Percentiles rank a stretch among this genome's conserved stretches.
Evolutionary conservation across 1,140 invertebrate species (phyloP).

Genomic region (Papilio aristodemus): DNA sequence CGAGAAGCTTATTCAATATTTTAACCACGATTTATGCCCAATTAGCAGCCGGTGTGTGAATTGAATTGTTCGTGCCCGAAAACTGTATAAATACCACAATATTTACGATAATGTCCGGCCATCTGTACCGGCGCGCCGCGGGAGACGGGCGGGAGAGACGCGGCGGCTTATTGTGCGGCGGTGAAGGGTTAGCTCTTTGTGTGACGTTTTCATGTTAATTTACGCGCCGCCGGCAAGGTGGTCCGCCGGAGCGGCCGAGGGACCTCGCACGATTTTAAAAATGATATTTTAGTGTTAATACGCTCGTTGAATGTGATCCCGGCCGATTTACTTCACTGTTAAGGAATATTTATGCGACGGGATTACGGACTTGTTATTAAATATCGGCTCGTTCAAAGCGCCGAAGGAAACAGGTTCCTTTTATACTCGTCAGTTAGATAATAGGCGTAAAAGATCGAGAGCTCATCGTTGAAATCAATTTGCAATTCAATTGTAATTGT

Average conservation of each 20-base stretch:
- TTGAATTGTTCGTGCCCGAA: conserved; percentile 77
- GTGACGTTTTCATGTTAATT: conserved; percentile 77
- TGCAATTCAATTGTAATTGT: conserved; percentile 15
- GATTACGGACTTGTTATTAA: conserved; percentile 40
- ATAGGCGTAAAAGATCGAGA: conserved; percentile 18
- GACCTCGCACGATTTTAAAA: conserved; percentile 56
- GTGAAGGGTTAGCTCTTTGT: conserved; percentile 74
- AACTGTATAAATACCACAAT: conserved; percentile 77
- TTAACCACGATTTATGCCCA: conserved; percentile 76
- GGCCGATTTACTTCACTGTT: conserved; percentile 56
- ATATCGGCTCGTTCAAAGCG: conserved; percentile 33
- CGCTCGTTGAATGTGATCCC: conserved; percentile 51
- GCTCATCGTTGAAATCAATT: not conserved
- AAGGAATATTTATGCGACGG: conserved; percentile 43
- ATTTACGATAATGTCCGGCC: conserved; percentile 75
- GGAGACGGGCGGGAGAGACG: conserved; percentile 61
- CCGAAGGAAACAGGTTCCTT: conserved; percentile 29
- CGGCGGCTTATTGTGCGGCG: conserved; percentile 51
- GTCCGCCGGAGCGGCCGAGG: conserved; percentile 46
- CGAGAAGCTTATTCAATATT: conserved; percentile 76
- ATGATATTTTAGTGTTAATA: conserved; percentile 75
- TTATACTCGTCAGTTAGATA: conserved; percentile 7
- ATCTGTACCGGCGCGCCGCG: conserved; percentile 68
- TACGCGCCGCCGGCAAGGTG: conserved; percentile 72
- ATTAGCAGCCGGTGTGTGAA: conserved; percentile 76